Conservation (phyloP, 2,888 invertebrate genomes). For the Caenorhabditis japonica region DNA sequence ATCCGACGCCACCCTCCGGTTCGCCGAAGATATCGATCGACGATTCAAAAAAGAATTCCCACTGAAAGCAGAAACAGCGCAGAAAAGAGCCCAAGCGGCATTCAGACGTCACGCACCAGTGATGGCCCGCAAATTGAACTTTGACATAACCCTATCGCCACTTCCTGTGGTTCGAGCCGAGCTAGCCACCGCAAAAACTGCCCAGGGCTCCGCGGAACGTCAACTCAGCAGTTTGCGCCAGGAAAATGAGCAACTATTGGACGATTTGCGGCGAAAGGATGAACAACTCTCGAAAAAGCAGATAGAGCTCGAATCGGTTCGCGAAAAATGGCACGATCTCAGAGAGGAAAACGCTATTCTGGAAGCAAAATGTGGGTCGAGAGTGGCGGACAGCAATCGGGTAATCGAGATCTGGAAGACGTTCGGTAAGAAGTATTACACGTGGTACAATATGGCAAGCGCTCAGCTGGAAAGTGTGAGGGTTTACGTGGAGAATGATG, state of each 20-base stretch:
- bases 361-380: not conserved
- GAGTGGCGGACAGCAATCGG: constrained; percentile 5
- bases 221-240: constrained; percentile 8
- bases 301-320: constrained; percentile 5
- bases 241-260: constrained; percentile 14
- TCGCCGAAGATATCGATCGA: constrained; percentile 26
- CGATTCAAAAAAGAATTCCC: constrained; percentile 52
- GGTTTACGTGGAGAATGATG: constrained; percentile 11
- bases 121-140: constrained; percentile 33
- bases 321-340: constrained; percentile 8
- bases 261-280: constrained; percentile 9
- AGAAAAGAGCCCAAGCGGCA: constrained; percentile 11
- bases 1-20: constrained; percentile 42
- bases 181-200: constrained; percentile 5
- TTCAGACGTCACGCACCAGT: constrained; percentile 18
- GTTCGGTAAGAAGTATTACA: constrained; percentile 49
- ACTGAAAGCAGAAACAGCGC: constrained; percentile 44
- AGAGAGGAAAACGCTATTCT: constrained; percentile 8
- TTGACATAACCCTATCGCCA: constrained; percentile 45
- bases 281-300: constrained; percentile 13
- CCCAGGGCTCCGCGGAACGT: constrained; percentile 14
- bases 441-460: constrained; percentile 48
- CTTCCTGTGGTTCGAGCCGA: constrained; percentile 19
- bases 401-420: constrained; percentile 25
- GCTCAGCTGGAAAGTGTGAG: constrained; percentile 39